Evolutionary conservation across 2,113 vertebrate genomes (phyloP).

Genomic region (Macaca fascicularis): DNA sequence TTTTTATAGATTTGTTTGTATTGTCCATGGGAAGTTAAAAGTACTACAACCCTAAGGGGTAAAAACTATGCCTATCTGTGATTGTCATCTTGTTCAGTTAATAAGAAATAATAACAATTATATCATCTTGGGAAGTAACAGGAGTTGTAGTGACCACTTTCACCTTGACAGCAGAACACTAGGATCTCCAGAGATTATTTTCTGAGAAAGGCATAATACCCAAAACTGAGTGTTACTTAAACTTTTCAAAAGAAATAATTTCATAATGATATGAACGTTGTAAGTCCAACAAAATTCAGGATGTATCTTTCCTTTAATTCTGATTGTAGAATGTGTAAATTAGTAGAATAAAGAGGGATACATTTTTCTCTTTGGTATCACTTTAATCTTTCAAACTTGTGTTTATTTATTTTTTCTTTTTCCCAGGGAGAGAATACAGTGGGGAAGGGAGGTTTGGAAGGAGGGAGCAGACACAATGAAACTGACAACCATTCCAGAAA

Average conservation of each 20-base stretch:
- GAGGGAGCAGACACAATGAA: conserved; percentile 19
- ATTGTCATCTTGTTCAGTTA: conserved; percentile 49
- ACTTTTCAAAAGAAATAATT: conserved; percentile 2
- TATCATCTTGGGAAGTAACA: conserved; percentile 39
- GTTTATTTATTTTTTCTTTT: not conserved
- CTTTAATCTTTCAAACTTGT: conserved; percentile 48
- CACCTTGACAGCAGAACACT: conserved; percentile 17
- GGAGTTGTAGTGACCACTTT: conserved; percentile 43
- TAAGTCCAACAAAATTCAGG: not conserved
- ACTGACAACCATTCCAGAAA: conserved; percentile 47
- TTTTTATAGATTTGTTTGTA: not conserved
- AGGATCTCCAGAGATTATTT: conserved; percentile 20
- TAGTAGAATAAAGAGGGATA: not conserved
- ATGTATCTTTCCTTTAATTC: not conserved
- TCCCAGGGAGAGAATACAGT: not conserved
- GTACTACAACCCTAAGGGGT: not conserved
- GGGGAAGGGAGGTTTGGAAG: not conserved
- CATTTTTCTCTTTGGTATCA: not conserved
- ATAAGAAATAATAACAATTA: conserved; percentile 53
- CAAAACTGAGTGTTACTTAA: not conserved
- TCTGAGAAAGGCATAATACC: not conserved
- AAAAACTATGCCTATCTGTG: not conserved
- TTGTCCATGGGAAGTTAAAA: not conserved
- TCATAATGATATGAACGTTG: not conserved
- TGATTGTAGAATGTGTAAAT: not conserved